A percentile compares a stretch with the other conserved stretches of the same genome.
Conservation (phyloP, 1,140 invertebrate genomes). For the Trachymyrmex cornetzi region DNA sequence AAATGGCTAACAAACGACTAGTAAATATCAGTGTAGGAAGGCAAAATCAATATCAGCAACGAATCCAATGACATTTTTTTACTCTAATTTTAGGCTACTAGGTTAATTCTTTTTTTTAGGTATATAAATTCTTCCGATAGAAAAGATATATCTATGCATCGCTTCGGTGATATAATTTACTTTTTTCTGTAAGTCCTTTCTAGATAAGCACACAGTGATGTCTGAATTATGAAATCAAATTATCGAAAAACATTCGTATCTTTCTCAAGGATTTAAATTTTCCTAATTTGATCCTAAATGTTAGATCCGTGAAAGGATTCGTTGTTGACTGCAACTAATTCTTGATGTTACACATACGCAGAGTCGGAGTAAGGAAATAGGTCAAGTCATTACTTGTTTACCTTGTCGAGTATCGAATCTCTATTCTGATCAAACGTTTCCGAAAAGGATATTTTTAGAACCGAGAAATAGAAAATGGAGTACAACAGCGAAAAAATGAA, state of each 20-base stretch:
- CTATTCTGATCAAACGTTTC: background rate
- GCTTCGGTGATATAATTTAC: background rate
- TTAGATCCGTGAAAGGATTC: background rate
- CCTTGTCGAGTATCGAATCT: background rate
- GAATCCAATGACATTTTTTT: slow-evolving; percentile 26
- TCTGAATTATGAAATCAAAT: slow-evolving; percentile 10
- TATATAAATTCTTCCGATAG: slow-evolving; percentile 2
- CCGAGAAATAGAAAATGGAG: background rate
- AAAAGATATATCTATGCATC: background rate
- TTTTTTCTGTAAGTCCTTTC: background rate
- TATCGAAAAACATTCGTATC: background rate
- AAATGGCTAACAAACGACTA: background rate
- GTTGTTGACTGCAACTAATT: background rate
- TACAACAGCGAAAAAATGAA: background rate
- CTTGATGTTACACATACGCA: background rate
- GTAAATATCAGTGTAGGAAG: slow-evolving; percentile 2
- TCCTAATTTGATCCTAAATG: background rate
- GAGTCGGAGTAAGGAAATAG: slow-evolving; percentile 16
- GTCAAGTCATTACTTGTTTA: slow-evolving; percentile 18
- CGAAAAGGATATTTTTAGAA: background rate
- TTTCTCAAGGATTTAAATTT: background rate
- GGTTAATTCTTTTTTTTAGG: background rate
- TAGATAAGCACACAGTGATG: background rate
- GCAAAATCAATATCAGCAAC: slow-evolving; percentile 36
- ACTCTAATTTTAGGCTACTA: slow-evolving; percentile 9